These are phyloP conservation scores for Leptinotarsa juncta DNA, from an alignment of 2,888 invertebrate genomes.

Conservation along the genomic window DNA sequence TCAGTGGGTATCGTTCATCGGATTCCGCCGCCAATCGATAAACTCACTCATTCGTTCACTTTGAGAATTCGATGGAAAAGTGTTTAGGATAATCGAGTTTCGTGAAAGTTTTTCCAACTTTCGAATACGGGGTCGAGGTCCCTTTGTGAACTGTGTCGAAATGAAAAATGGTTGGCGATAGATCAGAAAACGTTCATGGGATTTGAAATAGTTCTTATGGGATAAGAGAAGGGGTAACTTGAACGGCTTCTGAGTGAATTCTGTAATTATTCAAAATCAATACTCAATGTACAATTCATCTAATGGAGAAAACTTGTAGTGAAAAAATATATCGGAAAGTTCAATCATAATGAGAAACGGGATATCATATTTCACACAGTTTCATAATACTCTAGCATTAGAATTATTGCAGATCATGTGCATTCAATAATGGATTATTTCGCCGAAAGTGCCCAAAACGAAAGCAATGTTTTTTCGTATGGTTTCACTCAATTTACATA, in stretches of 20 bases:
- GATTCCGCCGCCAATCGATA: conserved; percentile 54
- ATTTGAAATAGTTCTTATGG: background rate
- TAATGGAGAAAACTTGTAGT: too few relatives aligned
- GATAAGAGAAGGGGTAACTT: too few relatives aligned
- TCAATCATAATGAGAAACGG: background rate
- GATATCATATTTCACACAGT: too few relatives aligned
- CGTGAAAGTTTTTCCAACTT: conserved; percentile 30
- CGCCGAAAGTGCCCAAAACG: too few relatives aligned
- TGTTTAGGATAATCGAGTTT: conserved; percentile 38
- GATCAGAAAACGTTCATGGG: background rate
- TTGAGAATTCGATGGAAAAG: conserved; percentile 30
- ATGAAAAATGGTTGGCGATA: conserved; percentile 13
- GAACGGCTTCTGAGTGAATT: too few relatives aligned
- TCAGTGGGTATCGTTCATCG: conserved; percentile 57
- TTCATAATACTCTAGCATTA: too few relatives aligned
- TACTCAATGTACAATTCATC: too few relatives aligned
- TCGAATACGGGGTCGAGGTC: background rate
- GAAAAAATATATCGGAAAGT: background rate
- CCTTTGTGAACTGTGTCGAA: conserved; percentile 13
- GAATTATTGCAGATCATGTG: too few relatives aligned
- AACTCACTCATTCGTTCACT: conserved; percentile 39
- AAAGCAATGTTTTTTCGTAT: too few relatives aligned
- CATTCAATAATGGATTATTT: too few relatives aligned
- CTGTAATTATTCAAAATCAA: too few relatives aligned
- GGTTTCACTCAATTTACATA: too few relatives aligned